Base-by-base conservation (phyloP, 2,113 vertebrate genomes). In the Chlorocebus sabaeus region DNA sequence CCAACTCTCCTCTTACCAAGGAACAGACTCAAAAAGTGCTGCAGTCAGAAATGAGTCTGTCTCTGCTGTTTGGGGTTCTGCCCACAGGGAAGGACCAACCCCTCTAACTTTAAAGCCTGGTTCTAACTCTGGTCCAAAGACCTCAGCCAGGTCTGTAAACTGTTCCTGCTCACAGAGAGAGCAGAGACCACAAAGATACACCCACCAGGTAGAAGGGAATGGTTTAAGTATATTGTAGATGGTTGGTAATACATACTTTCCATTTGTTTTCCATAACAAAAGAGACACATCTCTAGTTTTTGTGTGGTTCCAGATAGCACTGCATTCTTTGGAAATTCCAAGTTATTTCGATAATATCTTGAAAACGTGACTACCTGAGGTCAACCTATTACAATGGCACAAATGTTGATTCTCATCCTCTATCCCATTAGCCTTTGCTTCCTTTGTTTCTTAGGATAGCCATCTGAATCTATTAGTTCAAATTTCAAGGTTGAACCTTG, bases 241-340 rank as follows among this genome's bases (percentile, higher is more conserved):
- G 20, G 32, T 43, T 86, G 92, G n/a, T 67, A 84, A 68, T 88
- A 30, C 14, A 25, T 43, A 80, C 14, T 75, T 90, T 55, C 32
- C 61, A 40, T 76, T 88, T 93, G 43, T 43, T 75, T 90, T 91
- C 27, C 17, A 32, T 25, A 70, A 85, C 23, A 25, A 81, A 96
- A 92, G 17, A 95, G 25, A 12, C 32, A 61, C 5, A 32, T 70
- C 85, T 95, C 32, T 55, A 89, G 81, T 59, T 95, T 96, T 95
- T 61, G 73, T 57, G 67, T 93, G 38, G 73, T 82, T 86, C 43
- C 52, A 96, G 75, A 83, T 9, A 67, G 81, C 35, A 57, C n/a
- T 48, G 25, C 30, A 72, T 79, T 43, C 5, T 87, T 72, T 27
- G 13, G 30, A 79, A 96, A 95, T 93, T 93, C 40, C 30, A 75